A percentile compares a stretch with the other conserved stretches of the same genome.
Evolutionary conservation across 2,888 invertebrate genomes (phyloP).

Genomic region (Cataglyphis altisquamis): DNA sequence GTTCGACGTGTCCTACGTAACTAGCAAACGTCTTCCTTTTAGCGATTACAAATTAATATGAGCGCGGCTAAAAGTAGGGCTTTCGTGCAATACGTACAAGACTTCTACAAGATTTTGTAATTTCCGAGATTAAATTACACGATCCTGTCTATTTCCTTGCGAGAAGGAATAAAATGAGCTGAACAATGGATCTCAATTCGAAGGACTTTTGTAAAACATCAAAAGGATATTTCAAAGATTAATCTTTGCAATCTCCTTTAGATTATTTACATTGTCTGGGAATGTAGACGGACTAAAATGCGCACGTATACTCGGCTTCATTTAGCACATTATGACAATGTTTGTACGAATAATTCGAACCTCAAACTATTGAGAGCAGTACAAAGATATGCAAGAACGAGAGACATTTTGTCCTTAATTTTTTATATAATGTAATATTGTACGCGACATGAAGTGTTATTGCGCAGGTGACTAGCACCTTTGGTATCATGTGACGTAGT

Average conservation of each 20-base stretch:
- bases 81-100: slow-evolving; percentile 79
- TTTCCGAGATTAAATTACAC: slow-evolving; percentile 67
- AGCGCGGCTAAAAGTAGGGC: slow-evolving; percentile 71
- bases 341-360: slow-evolving; percentile 73
- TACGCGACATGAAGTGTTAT: slow-evolving; percentile 65
- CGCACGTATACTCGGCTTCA: slow-evolving; percentile 69
- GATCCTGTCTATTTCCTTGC: slow-evolving; percentile 58
- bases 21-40: slow-evolving; percentile 80
- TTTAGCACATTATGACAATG: slow-evolving; percentile 71
- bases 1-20: slow-evolving; percentile 77
- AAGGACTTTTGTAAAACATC: not conserved
- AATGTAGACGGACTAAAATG: slow-evolving; percentile 65
- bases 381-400: slow-evolving; percentile 82
- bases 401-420: slow-evolving; percentile 82
- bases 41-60: slow-evolving; percentile 64
- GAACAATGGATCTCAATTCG: not conserved
- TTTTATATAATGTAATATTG: slow-evolving; percentile 77
- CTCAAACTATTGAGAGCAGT: slow-evolving; percentile 81
- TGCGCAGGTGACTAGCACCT: slow-evolving; percentile 73
- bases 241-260: not conserved
- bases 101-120: slow-evolving; percentile 77
- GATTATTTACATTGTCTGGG: slow-evolving; percentile 19
- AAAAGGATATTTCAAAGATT: not conserved
- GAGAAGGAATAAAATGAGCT: slow-evolving; percentile 39
- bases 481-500: slow-evolving; percentile 67